Percentiles rank a stretch among this genome's conserved stretches.
Conservation (phyloP, 64 coral and sea anemone species). For the Porites lutea region DNA sequence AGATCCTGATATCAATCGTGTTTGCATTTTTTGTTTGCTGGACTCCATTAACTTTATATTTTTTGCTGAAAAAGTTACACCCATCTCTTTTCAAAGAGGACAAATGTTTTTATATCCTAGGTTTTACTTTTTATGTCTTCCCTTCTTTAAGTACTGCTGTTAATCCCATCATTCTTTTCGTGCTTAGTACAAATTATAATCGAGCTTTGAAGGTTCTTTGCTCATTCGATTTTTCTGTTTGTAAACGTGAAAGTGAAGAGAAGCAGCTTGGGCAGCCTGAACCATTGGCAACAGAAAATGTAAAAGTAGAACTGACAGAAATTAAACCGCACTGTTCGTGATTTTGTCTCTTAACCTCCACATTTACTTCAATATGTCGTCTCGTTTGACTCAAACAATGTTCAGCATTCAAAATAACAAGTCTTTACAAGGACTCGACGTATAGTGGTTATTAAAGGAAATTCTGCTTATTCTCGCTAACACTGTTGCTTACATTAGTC, state of each 20-base stretch:
- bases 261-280: not conserved
- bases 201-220: not conserved
- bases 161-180: not conserved
- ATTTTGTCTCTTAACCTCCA: too few relatives aligned
- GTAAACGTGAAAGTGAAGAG: not conserved
- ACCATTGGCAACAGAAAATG: not conserved
- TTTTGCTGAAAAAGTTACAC: not conserved
- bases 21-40: not conserved
- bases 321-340: not conserved
- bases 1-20: not conserved
- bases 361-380: too few relatives aligned
- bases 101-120: not conserved
- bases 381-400: too few relatives aligned
- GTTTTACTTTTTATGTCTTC: not conserved
- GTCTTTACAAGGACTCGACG: too few relatives aligned
- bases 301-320: not conserved
- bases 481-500: too few relatives aligned
- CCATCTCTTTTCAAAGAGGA: not conserved
- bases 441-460: too few relatives aligned
- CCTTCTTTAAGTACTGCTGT: not conserved
- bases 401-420: too few relatives aligned
- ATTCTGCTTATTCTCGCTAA: too few relatives aligned
- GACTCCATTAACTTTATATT: not conserved
- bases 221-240: not conserved
- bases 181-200: not conserved